These are phyloP conservation scores for Drosophila flavopinicola DNA, from an alignment of 2,888 invertebrate genomes.

Conservation along the genomic window DNA sequence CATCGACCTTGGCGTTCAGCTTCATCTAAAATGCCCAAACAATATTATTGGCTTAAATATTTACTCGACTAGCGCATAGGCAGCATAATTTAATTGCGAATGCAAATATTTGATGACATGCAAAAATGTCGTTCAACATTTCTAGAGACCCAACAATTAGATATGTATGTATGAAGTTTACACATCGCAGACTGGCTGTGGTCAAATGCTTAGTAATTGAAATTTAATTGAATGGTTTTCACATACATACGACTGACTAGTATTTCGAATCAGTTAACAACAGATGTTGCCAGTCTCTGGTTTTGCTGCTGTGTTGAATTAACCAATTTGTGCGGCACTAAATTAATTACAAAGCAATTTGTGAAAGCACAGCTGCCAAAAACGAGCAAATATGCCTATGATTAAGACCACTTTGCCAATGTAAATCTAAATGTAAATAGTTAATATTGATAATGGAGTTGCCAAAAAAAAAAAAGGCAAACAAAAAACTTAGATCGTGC, in stretches of 20 bases:
- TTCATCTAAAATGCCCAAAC: conserved; percentile 37
- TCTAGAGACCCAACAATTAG: conserved; percentile 34
- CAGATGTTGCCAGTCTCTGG: conserved; percentile 15
- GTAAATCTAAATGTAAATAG: conserved; percentile 5
- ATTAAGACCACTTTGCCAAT: conserved; percentile 1
- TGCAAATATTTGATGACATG: conserved; percentile 62
- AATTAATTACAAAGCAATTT: conserved; percentile 45
- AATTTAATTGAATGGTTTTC: conserved; percentile 45
- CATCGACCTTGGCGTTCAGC: conserved; percentile 29
- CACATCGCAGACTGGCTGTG: conserved; percentile 11
- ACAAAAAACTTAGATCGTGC: conserved; percentile 60
- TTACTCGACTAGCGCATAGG: conserved; percentile 32
- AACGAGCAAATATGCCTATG: conserved; percentile 4
- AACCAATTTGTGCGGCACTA: conserved; percentile 31
- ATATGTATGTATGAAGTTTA: conserved; percentile 37
- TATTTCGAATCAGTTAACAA: conserved; percentile 22
- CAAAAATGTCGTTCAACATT: conserved; percentile 46
- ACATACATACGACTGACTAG: conserved; percentile 7
- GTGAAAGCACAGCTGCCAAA: conserved; percentile 22
- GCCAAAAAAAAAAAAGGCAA: neutral
- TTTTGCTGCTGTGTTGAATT: conserved; percentile 10
- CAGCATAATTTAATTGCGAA: conserved; percentile 54
- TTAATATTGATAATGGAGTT: neutral
- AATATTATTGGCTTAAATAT: conserved; percentile 68
- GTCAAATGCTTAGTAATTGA: conserved; percentile 43